Evolutionary conservation across 2,113 vertebrate genomes (phyloP), one percentile per base, ranked within the genome.

Genomic region (Emydocephalus ijimae): DNA sequence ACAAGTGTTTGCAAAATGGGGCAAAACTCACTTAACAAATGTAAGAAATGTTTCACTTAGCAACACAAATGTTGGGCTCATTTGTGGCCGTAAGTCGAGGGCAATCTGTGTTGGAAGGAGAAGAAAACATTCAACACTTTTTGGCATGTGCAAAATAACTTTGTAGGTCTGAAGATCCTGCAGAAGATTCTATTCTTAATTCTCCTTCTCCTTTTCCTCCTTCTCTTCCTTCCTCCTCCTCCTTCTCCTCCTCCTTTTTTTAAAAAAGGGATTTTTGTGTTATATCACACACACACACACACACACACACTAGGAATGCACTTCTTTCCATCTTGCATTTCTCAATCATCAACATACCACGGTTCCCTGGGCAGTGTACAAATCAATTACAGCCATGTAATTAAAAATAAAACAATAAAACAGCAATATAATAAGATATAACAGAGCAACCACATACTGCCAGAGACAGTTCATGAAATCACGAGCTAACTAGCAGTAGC

Each of bases 321-420:
- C 20, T 81, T 81, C 5, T 81, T 74, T 18, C n/a, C 12, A 5
- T n/a, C 64, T 81, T 39, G 6, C n/a, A 7, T 81, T 81, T 39
- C 69, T 39, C 18, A 20, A 81, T 81, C 69, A 39, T 5, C 69
- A 81, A 39, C n/a, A 2, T 81, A 39, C 15, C 69, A 81, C 34
- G 2, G 15, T 81, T 81, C n/a, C n/a, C 69, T 81, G 69, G 69
- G n/a, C 69, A 81, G 69, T 39, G 69, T 39, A 81, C 69, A 81
- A 81, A 81, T 81, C 69, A 81, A 81, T 81, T 81, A 81, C 2
- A 15, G n/a, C 69, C 69, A 8, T 81, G 15, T 81, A 81, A 81
- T 39, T 81, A 39, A 81, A 81, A 81, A 81, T 39, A 81, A 81
- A 81, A 81, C 69, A 81, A 81, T 81, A 81, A 81, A 74, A 81